Conservation (phyloP, 2,113 vertebrate genomes). For the Callorhinus ursinus region DNA sequence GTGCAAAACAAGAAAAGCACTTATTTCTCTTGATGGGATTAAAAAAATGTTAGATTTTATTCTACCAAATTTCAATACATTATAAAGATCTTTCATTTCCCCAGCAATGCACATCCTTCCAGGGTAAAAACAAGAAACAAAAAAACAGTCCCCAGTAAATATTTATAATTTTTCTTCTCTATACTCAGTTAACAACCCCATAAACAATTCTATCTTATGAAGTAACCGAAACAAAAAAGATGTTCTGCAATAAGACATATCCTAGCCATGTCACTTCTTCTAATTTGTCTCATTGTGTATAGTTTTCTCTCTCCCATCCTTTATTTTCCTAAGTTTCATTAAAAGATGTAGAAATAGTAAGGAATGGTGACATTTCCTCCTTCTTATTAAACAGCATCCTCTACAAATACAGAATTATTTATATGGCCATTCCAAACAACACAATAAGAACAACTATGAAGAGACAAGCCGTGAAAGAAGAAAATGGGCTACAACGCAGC, state of each 20-base stretch:
- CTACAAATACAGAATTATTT: conserved; percentile 21
- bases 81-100: conserved; percentile 33
- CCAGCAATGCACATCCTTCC: conserved; percentile 8
- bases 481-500: background rate
- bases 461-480: background rate
- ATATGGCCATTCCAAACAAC: background rate
- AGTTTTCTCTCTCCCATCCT: background rate
- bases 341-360: background rate
- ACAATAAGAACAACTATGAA: background rate
- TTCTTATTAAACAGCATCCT: background rate
- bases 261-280: background rate
- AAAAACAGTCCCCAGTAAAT: background rate
- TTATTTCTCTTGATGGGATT: conserved; percentile 19
- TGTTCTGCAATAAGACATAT: background rate
- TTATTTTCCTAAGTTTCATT: conserved; percentile 15
- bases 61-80: conserved; percentile 25
- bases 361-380: background rate
- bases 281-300: background rate
- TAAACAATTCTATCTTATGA: background rate
- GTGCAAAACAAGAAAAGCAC: background rate
- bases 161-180: background rate
- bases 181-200: background rate
- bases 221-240: background rate
- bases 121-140: conserved; percentile 15
- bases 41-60: conserved; percentile 48